A percentile compares a stretch with the other conserved stretches of the same genome.
Conservation (phyloP, 2,113 vertebrate genomes). For the Hystrix brachyura region DNA sequence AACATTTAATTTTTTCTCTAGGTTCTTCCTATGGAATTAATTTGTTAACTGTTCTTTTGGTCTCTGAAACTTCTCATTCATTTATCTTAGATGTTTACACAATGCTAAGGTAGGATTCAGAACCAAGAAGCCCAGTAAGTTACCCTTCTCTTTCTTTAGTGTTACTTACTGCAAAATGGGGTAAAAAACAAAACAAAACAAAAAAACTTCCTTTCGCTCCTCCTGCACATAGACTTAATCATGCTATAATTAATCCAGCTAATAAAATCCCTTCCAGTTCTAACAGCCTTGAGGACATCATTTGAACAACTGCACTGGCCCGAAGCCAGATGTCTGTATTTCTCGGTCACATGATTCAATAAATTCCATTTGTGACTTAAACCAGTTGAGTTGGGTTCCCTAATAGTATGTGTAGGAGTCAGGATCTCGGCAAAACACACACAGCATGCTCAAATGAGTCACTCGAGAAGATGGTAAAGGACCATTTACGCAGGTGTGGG, state of each 20-base stretch:
- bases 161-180: neutral
- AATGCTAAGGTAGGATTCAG: constrained; percentile 6
- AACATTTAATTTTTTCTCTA: neutral
- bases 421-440: neutral
- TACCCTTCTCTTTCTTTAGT: neutral
- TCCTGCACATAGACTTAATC: neutral
- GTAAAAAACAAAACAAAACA: neutral
- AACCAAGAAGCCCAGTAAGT: neutral
- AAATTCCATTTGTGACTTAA: constrained; percentile 10
- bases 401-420: neutral
- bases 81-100: constrained; percentile 38
- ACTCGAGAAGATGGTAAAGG: neutral
- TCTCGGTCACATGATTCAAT: neutral
- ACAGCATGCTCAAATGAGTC: neutral
- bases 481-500: neutral
- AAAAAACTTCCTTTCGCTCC: neutral
- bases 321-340: neutral
- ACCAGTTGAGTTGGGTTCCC: neutral
- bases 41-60: neutral
- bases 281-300: neutral
- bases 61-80: neutral
- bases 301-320: neutral
- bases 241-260: neutral
- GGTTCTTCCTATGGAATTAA: neutral
- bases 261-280: constrained; percentile 19